Conservation (phyloP, 30 jellyfish, hydroid and myxozoan species). For the Cassiopea xamachana region DNA sequence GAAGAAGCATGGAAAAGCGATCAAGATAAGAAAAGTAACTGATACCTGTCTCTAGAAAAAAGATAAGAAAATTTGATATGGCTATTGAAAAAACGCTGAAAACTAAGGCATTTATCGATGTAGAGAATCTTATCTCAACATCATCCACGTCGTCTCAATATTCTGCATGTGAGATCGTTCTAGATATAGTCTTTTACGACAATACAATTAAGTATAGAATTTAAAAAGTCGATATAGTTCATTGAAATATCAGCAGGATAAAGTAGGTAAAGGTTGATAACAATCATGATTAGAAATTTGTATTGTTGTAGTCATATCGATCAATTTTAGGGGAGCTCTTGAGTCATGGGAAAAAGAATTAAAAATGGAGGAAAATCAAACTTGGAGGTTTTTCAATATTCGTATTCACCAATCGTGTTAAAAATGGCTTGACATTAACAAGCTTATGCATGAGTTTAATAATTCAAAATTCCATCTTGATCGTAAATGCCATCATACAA, state of each 20-base stretch:
- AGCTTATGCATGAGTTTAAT: background rate
- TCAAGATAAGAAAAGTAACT: background rate
- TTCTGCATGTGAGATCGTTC: background rate
- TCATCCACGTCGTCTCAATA: background rate
- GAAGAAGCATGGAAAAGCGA: background rate
- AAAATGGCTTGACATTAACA: background rate
- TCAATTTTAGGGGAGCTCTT: background rate
- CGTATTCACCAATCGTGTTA: background rate
- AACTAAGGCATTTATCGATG: background rate
- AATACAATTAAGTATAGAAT: background rate
- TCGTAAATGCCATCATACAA: background rate
- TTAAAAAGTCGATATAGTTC: background rate
- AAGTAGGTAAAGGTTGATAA: background rate
- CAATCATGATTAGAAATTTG: background rate
- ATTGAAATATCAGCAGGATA: background rate
- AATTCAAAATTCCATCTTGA: conserved; percentile 1
- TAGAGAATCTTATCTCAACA: background rate
- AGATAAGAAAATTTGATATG: background rate
- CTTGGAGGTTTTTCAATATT: background rate
- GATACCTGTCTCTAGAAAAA: background rate
- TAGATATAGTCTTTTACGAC: background rate
- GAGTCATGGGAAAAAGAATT: background rate
- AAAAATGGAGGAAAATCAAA: background rate
- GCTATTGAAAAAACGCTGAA: background rate
- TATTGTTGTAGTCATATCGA: background rate